Conservation (phyloP, 2,113 vertebrate species). For the Ciconia boyciana region DNA sequence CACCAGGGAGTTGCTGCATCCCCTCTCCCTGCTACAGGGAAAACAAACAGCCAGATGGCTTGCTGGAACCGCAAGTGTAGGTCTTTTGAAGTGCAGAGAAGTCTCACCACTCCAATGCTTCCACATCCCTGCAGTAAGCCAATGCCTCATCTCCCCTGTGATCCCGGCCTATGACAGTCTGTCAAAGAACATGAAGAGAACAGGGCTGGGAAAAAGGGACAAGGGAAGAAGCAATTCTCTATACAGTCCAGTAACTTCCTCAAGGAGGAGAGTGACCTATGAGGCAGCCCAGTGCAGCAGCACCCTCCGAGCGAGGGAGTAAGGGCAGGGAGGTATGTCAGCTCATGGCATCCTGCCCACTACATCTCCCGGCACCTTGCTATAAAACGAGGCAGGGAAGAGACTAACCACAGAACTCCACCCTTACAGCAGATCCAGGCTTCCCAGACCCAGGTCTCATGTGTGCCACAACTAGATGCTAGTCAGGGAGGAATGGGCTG, state of each 20-base stretch:
- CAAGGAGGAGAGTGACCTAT: constrained; percentile 18
- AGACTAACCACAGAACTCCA: neutral
- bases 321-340: constrained; percentile 53
- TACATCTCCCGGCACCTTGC: neutral
- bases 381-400: neutral
- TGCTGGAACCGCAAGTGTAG: neutral
- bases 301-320: neutral
- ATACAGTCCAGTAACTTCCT: constrained; percentile 3
- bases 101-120: neutral
- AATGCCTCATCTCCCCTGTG: neutral
- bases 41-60: neutral
- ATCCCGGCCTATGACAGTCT: neutral
- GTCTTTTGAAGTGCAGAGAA: neutral
- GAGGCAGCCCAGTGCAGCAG: constrained; percentile 55
- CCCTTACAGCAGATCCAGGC: neutral
- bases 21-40: neutral
- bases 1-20: neutral
- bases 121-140: neutral
- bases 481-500: neutral
- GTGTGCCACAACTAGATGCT: neutral
- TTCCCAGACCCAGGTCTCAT: neutral
- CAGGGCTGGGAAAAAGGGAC: neutral
- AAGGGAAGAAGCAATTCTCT: constrained; percentile 50
- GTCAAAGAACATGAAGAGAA: neutral
- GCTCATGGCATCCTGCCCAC: neutral